Percentiles rank a stretch among this genome's conserved stretches.
phyloP scores from a whole-genome alignment of 37 sponge, comb jelly and placozoan species.

The Aphrocallistes beatrix region DNA sequence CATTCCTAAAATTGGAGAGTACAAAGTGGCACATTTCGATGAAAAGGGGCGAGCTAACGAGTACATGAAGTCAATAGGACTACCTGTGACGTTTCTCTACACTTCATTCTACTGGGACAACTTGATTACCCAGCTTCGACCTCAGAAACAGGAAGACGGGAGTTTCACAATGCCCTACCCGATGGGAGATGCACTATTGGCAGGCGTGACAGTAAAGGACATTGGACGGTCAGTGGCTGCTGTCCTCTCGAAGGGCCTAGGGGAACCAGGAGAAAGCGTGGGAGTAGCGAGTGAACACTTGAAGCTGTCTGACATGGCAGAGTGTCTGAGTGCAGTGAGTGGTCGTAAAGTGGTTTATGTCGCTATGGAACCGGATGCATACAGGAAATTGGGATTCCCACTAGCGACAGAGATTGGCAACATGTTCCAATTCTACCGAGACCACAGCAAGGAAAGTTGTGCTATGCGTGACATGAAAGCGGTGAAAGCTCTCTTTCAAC shows the following conservation, averaged over 20 bases:
- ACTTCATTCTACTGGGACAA: constrained; percentile 49
- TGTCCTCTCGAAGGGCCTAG: constrained; percentile 26
- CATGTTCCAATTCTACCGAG: neutral
- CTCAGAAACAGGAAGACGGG: constrained; percentile 40
- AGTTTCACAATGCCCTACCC: constrained; percentile 25
- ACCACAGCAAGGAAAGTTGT: neutral
- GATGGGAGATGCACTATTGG: constrained; percentile 41
- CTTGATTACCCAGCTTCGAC: constrained; percentile 6
- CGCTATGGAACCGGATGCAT: neutral
- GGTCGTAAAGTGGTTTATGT: neutral
- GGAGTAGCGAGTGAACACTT: neutral
- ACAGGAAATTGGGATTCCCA: neutral
- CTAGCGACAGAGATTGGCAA: neutral
- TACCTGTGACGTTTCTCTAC: constrained; percentile 42
- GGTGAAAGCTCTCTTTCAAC: neutral
- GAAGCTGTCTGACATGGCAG: neutral
- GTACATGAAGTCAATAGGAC: constrained; percentile 36
- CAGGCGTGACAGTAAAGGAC: constrained; percentile 36
- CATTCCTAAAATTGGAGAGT: constrained; percentile 24
- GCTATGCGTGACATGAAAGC: neutral
- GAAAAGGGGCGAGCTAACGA: constrained; percentile 39
- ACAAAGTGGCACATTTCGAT: constrained; percentile 40
- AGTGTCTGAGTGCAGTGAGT: neutral
- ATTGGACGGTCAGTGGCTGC: constrained; percentile 40
- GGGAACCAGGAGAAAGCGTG: neutral